These are phyloP conservation scores for Apamea monoglypha DNA, from an alignment of 2,888 invertebrate genomes.

Conservation along the genomic window DNA sequence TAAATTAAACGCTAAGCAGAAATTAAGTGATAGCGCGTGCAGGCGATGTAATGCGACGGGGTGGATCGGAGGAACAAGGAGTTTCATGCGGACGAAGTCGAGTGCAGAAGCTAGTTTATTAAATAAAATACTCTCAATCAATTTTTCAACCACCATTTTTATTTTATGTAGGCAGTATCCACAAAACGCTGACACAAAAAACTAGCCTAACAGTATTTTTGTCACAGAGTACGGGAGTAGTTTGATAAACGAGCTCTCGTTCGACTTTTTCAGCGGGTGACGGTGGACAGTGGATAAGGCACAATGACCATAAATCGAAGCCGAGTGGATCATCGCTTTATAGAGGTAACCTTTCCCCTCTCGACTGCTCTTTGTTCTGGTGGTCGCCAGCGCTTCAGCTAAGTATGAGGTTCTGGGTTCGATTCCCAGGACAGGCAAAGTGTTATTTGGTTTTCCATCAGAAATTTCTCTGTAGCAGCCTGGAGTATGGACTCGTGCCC, in stretches of 20 bases:
- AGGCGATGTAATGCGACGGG: no score
- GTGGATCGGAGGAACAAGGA: no score
- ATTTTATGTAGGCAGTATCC: neutral
- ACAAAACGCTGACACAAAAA: neutral
- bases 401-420: no score
- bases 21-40: no score
- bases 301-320: constrained; percentile 8
- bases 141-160: neutral
- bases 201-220: neutral
- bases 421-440: no score
- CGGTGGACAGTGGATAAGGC: neutral
- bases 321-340: constrained; percentile 14
- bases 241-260: constrained; percentile 9
- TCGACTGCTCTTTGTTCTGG: neutral
- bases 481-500: no score
- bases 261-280: neutral
- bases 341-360: neutral
- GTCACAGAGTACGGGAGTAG: neutral
- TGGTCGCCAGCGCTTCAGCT: no score
- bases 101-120: no score
- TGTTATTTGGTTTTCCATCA: no score
- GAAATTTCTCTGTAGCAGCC: no score
- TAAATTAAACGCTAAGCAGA: no score
- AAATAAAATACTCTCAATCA: neutral
- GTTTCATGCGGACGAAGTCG: no score